phyloP scores from a whole-genome alignment of 2,113 vertebrate species.

The Anoura caudifer region DNA sequence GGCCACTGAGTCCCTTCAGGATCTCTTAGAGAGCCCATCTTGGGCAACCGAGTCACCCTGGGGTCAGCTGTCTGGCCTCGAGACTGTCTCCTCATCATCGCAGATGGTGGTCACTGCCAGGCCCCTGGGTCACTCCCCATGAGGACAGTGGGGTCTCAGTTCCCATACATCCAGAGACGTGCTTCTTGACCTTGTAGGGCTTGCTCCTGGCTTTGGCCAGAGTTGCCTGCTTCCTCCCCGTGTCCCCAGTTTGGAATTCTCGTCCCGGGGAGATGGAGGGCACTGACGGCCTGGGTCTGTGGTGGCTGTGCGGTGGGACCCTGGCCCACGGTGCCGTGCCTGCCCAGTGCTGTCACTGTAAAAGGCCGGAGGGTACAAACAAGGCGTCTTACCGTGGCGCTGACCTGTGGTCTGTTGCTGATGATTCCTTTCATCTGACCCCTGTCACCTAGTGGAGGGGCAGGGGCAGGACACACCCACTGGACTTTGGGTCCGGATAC shows the following conservation, averaged over 20 bases:
- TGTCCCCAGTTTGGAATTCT: neutral
- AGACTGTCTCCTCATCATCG: accelerated
- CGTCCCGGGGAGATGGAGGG: accelerated
- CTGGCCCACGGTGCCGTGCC: accelerated
- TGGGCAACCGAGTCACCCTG: neutral
- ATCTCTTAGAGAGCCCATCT: neutral
- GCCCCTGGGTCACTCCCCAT: accelerated
- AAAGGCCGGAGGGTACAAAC: accelerated
- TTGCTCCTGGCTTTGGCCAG: accelerated
- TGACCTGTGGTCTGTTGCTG: accelerated
- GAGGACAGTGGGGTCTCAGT: accelerated
- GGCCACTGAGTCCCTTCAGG: accelerated
- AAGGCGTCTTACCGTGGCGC: neutral
- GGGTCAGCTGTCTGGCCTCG: accelerated
- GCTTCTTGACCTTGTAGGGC: neutral
- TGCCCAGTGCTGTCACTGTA: accelerated
- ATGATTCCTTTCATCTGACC: neutral
- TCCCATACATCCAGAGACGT: accelerated
- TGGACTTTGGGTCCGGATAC: accelerated
- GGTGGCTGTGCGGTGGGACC: accelerated
- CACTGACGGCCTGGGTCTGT: accelerated
- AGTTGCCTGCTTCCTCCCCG: neutral
- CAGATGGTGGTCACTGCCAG: accelerated
- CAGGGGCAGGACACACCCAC: accelerated
- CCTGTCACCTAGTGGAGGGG: accelerated